Percentiles rank a stretch among this genome's conserved stretches.
phyloP scores from a whole-genome alignment of 2,797 vertebrate species.

The Anguilla marmorata region DNA sequence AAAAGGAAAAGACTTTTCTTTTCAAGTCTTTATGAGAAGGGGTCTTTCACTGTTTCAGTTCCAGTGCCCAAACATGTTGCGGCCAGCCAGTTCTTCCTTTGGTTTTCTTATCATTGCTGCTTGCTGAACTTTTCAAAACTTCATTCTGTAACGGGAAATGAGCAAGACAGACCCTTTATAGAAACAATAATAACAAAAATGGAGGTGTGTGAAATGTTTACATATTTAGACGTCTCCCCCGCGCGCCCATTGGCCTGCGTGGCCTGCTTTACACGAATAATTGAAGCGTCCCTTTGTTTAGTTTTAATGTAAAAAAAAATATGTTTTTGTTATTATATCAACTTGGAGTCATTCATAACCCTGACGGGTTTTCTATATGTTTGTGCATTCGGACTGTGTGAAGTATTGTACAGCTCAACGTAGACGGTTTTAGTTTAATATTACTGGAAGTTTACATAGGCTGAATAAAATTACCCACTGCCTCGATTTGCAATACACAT shows the following conservation, averaged over 20 bases:
- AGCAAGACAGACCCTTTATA: constrained; percentile 1
- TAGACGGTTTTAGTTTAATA: background rate
- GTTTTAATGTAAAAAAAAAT: background rate
- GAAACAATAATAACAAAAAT: background rate
- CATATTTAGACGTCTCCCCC: background rate
- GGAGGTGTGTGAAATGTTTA: background rate
- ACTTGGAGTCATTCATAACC: background rate
- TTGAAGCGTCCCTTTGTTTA: background rate
- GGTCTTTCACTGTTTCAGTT: constrained; percentile 89
- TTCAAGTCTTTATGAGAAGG: constrained; percentile 45
- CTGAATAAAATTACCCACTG: background rate
- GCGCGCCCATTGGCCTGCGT: background rate
- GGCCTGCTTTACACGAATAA: constrained; percentile 1
- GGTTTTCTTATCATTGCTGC: constrained; percentile 92
- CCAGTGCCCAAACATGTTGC: constrained; percentile 98
- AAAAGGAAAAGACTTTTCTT: constrained; percentile 47
- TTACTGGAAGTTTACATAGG: background rate
- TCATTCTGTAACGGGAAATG: constrained; percentile 77
- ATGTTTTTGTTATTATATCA: background rate
- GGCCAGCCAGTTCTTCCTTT: constrained; percentile 99
- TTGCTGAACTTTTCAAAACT: constrained; percentile 89
- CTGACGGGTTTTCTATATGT: background rate
- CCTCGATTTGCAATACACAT: background rate
- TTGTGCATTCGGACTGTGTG: background rate
- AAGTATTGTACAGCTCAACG: background rate